Evolutionary conservation across 2,888 invertebrate genomes (phyloP).

Genomic region (Sinodicranocentrus sp.): DNA sequence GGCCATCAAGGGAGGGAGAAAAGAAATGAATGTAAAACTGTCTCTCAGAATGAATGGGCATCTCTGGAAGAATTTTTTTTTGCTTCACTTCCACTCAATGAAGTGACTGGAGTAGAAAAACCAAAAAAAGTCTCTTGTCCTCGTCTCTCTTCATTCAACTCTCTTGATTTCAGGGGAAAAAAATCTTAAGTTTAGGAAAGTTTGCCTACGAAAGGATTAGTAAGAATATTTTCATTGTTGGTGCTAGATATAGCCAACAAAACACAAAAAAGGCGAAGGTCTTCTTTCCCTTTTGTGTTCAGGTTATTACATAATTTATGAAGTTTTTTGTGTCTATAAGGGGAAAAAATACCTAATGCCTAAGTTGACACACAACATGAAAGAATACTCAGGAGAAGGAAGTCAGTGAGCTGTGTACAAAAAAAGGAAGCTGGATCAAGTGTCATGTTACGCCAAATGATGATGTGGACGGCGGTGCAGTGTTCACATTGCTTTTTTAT

Average conservation of each 20-base stretch:
- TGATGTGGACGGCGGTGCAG: neutral
- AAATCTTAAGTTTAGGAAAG: too few relatives aligned
- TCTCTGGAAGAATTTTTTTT: conserved; percentile 30
- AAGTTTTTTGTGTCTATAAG: conserved; percentile 6
- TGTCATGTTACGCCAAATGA: conserved; percentile 46
- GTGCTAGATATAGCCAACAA: too few relatives aligned
- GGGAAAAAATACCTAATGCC: neutral
- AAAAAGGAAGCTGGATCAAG: conserved; percentile 38
- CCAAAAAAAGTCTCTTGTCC: conserved; percentile 2
- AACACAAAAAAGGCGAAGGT: too few relatives aligned
- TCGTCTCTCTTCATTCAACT: neutral
- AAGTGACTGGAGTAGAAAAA: neutral
- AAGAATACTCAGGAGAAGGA: conserved; percentile 10
- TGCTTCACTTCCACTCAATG: neutral
- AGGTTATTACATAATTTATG: conserved; percentile 24
- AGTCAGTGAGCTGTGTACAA: neutral
- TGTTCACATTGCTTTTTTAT: too few relatives aligned
- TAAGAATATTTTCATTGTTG: too few relatives aligned
- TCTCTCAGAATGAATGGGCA: neutral
- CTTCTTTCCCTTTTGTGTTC: neutral
- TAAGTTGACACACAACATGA: conserved; percentile 27
- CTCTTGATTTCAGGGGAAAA: neutral
- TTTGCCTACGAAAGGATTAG: too few relatives aligned
- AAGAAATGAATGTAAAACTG: conserved; percentile 43
- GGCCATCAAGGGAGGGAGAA: neutral